phyloP scores from a whole-genome alignment of 2,113 vertebrate genomes.

The Columba janthina region DNA sequence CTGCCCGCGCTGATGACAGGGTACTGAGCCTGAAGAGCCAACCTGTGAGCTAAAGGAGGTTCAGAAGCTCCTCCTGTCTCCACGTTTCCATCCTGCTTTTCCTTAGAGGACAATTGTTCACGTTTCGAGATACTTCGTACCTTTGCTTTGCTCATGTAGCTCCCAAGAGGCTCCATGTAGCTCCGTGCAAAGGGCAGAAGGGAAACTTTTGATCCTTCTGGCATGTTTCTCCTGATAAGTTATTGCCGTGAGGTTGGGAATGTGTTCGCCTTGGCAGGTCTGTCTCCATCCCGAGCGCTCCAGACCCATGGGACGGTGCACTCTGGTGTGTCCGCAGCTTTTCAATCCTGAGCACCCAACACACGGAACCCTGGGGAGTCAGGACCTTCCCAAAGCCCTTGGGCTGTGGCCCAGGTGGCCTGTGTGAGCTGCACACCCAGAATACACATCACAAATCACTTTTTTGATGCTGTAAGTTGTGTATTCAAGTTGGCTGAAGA shows the following conservation, averaged over 20 bases:
- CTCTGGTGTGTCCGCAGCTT: too few relatives aligned
- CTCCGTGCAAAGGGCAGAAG: neutral
- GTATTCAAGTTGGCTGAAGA: neutral
- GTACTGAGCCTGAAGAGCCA: neutral
- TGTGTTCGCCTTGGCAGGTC: neutral
- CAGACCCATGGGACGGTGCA: too few relatives aligned
- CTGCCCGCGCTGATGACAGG: neutral
- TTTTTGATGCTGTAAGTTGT: neutral
- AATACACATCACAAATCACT: accelerated
- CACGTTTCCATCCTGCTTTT: neutral
- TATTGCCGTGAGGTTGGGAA: too few relatives aligned
- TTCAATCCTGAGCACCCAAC: neutral
- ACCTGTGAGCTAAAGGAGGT: neutral
- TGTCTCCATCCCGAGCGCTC: neutral
- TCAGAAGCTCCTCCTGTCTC: neutral
- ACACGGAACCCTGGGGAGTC: neutral
- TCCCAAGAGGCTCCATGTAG: neutral
- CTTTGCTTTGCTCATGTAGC: neutral
- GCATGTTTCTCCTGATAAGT: accelerated
- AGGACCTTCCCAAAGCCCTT: neutral
- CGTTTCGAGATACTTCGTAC: accelerated
- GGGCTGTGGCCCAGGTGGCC: too few relatives aligned
- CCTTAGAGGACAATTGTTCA: neutral
- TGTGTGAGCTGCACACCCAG: neutral
- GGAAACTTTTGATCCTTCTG: neutral